These are phyloP conservation scores for Nycticryphes semicollaris DNA, from an alignment of 2,113 vertebrate genomes.

Conservation along the genomic window DNA sequence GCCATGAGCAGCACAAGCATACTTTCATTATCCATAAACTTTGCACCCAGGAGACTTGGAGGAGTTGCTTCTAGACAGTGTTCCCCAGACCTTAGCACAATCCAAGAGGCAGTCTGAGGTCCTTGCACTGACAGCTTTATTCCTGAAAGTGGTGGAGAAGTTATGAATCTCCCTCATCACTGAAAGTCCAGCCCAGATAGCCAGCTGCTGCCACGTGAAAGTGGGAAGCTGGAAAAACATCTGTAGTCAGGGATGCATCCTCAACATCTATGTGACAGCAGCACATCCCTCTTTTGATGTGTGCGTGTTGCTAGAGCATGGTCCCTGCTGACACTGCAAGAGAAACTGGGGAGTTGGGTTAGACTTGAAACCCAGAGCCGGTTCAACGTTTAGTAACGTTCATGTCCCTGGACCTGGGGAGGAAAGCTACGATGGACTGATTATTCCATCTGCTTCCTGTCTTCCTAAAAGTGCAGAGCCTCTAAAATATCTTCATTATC, in stretches of 20 bases:
- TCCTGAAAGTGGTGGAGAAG: background rate
- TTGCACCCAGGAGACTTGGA: background rate
- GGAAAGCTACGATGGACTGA: background rate
- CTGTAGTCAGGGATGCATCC: background rate
- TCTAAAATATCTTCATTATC: background rate
- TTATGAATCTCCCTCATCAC: background rate
- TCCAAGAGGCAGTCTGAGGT: background rate
- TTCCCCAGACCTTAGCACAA: background rate
- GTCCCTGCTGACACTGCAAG: background rate
- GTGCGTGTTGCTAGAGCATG: background rate
- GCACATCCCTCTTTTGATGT: background rate
- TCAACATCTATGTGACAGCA: accelerated
- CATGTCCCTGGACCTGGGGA: background rate
- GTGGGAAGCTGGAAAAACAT: background rate
- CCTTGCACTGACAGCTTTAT: background rate
- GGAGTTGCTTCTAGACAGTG: background rate
- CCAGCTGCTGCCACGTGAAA: background rate
- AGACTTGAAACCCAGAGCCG: background rate
- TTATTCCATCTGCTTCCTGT: background rate
- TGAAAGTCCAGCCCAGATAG: background rate
- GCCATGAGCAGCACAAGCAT: background rate
- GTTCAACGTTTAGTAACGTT: background rate
- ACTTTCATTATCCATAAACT: no score
- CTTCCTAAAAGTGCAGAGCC: background rate
- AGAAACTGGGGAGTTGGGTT: background rate